Conservation (phyloP, 2,113 vertebrate genomes). For the Pristiophorus japonicus region DNA sequence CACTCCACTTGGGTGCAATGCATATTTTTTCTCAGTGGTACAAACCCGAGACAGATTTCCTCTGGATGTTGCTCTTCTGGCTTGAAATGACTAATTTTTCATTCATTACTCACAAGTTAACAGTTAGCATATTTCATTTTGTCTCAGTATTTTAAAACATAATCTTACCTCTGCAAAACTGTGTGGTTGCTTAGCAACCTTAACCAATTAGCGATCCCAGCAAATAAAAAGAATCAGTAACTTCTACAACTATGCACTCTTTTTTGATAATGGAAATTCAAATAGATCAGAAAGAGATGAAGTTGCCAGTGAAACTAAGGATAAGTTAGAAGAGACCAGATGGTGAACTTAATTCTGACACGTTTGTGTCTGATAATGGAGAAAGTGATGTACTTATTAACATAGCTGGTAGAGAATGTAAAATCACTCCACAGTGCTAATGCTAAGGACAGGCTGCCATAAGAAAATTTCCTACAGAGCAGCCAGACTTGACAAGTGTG, state of each 20-base stretch:
- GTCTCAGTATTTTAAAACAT: neutral
- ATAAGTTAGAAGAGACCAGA: neutral
- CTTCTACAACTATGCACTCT: neutral
- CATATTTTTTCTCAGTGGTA: neutral
- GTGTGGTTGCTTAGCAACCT: neutral
- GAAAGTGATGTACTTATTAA: neutral
- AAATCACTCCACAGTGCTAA: neutral
- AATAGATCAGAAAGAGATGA: neutral
- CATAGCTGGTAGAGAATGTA: neutral
- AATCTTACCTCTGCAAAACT: neutral
- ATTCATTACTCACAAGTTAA: neutral
- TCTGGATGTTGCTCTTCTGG: neutral
- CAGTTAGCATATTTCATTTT: neutral
- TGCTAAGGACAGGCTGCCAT: neutral
- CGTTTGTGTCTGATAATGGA: neutral
- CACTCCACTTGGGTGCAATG: neutral
- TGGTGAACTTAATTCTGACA: neutral
- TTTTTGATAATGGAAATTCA: neutral
- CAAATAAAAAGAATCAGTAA: neutral
- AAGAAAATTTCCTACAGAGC: neutral
- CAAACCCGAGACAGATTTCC: neutral
- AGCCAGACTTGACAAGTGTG: neutral
- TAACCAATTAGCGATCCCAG: neutral
- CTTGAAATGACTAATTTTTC: neutral
- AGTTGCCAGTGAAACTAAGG: neutral